Conservation (phyloP, 2,113 vertebrate species). For the Melanocharis versteri region DNA sequence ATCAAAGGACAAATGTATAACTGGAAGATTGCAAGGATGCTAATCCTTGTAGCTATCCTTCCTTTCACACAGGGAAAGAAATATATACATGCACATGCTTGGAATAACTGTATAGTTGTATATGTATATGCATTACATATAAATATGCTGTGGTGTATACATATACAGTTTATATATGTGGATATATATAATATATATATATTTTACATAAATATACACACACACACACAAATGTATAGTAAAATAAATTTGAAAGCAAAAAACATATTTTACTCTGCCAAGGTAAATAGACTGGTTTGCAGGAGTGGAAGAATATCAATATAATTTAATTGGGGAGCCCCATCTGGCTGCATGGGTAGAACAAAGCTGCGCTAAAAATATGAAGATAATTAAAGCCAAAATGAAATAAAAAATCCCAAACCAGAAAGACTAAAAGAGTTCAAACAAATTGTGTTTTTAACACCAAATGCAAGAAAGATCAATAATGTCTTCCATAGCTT, state of each 20-base stretch:
- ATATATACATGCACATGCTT: not conserved
- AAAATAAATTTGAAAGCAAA: not conserved
- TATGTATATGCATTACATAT: not conserved
- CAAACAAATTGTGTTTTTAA: conserved; percentile 1
- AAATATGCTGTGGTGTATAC: not conserved
- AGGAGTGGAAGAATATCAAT: not conserved
- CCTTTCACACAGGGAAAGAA: not conserved
- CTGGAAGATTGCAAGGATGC: not conserved
- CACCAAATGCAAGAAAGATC: not conserved
- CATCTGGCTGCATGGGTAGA: conserved; percentile 16
- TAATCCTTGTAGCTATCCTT: not conserved
- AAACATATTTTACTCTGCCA: not conserved
- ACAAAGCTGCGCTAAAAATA: conserved; percentile 14
- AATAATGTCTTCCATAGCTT: not conserved
- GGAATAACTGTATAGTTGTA: not conserved
- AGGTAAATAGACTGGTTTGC: not conserved
- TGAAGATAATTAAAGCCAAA: conserved; percentile 18
- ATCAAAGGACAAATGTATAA: not conserved
- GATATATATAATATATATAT: not conserved
- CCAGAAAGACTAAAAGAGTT: not conserved
- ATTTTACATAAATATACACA: not conserved
- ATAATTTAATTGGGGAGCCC: not conserved
- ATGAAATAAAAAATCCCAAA: not conserved
- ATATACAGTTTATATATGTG: not conserved
- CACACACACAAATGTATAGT: not conserved